phyloP scores from a whole-genome alignment of 2,113 vertebrate genomes.

The Anolis carolinensis region DNA sequence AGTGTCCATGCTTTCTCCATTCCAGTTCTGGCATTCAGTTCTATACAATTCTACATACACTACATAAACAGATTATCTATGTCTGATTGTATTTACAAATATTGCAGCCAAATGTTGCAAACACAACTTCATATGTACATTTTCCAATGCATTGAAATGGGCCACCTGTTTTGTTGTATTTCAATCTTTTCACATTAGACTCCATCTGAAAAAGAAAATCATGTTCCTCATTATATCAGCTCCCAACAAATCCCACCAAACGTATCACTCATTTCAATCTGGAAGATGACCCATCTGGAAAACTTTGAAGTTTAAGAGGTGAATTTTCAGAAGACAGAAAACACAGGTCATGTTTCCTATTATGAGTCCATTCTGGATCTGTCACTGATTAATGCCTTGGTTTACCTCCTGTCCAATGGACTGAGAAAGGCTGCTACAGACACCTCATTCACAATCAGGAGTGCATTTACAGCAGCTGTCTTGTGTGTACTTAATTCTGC shows the following conservation, averaged over 20 bases:
- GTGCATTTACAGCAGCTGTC: slow-evolving; percentile 67
- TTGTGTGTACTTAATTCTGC: slow-evolving; percentile 54
- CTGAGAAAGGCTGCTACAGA: not conserved
- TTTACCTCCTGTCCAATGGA: slow-evolving; percentile 19
- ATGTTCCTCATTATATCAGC: slow-evolving; percentile 52
- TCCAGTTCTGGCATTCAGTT: not conserved
- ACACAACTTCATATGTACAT: slow-evolving; percentile 41
- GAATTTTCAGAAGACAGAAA: slow-evolving; percentile 61
- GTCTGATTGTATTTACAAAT: not conserved
- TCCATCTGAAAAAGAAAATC: slow-evolving; percentile 36
- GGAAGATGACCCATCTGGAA: slow-evolving; percentile 48
- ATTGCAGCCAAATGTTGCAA: not conserved
- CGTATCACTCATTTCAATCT: slow-evolving; percentile 60
- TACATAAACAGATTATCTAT: not conserved
- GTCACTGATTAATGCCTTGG: slow-evolving; percentile 51
- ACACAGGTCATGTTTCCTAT: slow-evolving; percentile 64
- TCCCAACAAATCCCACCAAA: slow-evolving; percentile 57
- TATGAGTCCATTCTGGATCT: slow-evolving; percentile 46
- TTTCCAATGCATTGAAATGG: not conserved
- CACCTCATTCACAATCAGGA: slow-evolving; percentile 22
- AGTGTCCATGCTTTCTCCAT: not conserved
- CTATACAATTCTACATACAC: not conserved
- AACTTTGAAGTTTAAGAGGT: slow-evolving; percentile 62
- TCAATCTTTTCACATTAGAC: slow-evolving; percentile 43
- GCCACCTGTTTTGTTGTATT: slow-evolving; percentile 43